Evolutionary conservation across 2,888 invertebrate species (phyloP).

Genomic region (Pachydiplax longipennis): DNA sequence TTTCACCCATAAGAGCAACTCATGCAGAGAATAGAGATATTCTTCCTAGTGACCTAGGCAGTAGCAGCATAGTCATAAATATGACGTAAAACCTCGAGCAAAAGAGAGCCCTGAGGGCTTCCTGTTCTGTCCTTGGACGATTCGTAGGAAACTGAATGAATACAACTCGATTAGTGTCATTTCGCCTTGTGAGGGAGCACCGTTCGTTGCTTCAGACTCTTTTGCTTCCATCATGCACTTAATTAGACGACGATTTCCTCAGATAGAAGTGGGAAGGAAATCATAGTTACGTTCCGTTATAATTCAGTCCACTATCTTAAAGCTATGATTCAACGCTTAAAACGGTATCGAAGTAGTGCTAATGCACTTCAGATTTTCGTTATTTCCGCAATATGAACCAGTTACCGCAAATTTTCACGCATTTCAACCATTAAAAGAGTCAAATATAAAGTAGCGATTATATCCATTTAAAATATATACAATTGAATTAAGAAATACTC

Average conservation of each 20-base stretch:
- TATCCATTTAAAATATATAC: background rate
- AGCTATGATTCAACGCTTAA: background rate
- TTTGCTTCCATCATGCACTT: background rate
- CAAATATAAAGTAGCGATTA: background rate
- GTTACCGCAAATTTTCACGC: background rate
- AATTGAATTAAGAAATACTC: background rate
- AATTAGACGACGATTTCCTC: background rate
- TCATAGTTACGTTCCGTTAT: background rate
- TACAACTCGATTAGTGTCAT: background rate
- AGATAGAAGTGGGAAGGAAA: background rate
- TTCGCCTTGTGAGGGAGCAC: background rate
- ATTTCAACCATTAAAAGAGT: background rate
- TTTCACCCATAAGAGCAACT: background rate
- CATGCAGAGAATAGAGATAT: background rate
- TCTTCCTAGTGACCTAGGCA: background rate
- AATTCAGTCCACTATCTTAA: background rate
- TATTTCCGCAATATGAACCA: background rate
- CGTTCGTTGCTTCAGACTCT: background rate
- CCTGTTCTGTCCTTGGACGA: constrained; percentile 2
- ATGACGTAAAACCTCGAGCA: background rate
- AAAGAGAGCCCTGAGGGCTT: background rate
- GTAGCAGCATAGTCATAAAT: background rate
- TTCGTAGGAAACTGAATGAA: background rate
- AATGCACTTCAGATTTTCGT: background rate
- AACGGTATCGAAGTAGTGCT: background rate